Base-by-base conservation (phyloP, 2,113 vertebrate genomes). In the Toxotes jaculatrix region DNA sequence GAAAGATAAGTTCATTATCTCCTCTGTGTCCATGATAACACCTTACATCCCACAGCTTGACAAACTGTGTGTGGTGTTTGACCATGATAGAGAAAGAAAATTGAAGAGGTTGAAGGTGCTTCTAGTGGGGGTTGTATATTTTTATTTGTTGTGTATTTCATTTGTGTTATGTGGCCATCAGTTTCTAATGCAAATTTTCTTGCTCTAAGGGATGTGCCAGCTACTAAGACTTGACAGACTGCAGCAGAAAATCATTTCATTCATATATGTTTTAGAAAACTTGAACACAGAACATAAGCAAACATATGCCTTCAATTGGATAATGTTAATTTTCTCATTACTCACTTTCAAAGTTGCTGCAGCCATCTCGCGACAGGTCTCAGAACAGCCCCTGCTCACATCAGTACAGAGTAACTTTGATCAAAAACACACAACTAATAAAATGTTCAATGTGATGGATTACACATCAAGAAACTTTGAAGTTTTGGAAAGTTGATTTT, bases 1-100 rank as follows among this genome's bases (percentile, higher is more conserved):
- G n/a, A 80, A 55, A 80, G 79, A 85, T 88, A 75, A 71, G 73
- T 79, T 85, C 27, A 87, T 82, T 85, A 82, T 88, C 59, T 66
- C 27, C 47, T 49, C 16, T 42, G 17, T 45, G 19, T 70, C 42
- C 60, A 12, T 38, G 45, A 89, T 80, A 63, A 74, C 62, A 64
- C 43, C 66, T 63, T 32, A 68, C 62, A 74, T 74, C 64, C 42
- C 38, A 0, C 42, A 79, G 27, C 13, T 40, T 32, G 23, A 70
- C 42, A 64, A 34, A 62, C 17, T 49, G 57, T 56, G 38, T 53
- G 16, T 57, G 49, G 27, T 75, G 64, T 65, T 59, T 66, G 75
- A 66, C 66, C 42, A 32, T n/a, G n/a, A 36, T 65, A n/a, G 53
- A 36, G 43, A 62, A 36, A n/a, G 17, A 4, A 10, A n/a, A 56